Base-by-base conservation (phyloP, 1,140 invertebrate genomes). In the Drosophila melanica region DNA sequence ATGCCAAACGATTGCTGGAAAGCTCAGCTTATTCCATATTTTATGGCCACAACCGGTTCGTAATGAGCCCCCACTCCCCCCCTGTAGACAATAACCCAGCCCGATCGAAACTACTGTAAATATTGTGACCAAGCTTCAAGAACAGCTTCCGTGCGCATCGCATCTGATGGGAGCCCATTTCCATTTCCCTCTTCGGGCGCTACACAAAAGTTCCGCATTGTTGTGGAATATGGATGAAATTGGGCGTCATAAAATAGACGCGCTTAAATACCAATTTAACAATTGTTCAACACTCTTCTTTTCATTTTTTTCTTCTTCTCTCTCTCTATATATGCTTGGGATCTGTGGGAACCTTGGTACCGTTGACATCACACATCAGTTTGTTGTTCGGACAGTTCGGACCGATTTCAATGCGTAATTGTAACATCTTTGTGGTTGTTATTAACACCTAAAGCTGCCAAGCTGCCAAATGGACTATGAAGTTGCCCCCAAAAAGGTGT, bases 331-430 rank as follows among this genome's bases (percentile, higher is more conserved):
- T 48, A 7, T 14, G 33, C 3, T 37, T 14, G 42, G 42, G 35
- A n/a, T 68, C 62, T 81, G 85, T 89, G 84, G 84, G 84, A 89
- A 89, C 84, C 77, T 68, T 65, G 18, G 14, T 42, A 23, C 47
- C 65, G 84, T 89, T 89, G 84, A 77, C 84, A 89, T 90, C 84
- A 84, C 84, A 84, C 77, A 85, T 80, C 60, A 42, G 63, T 27
- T 27, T 1, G 27, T 7, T 27, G 27, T 27, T 27, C 27, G 23
- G 23, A 45, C 75, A 50, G 41, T 55, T 58, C 82, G 84, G 47
- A 89, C 84, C 84, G 77, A 89, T 85, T 89, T 89, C 84, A 90
- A 89, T 89, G 84, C 78, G 74, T 89, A 89, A 89, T 89, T 89
- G 84, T 89, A 89, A 89, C 84, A 77, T 79, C 85, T 89, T 89